Percentiles rank a stretch among this genome's conserved stretches.
phyloP scores from a whole-genome alignment of 2,113 vertebrate species.

The Archilochus colubris region DNA sequence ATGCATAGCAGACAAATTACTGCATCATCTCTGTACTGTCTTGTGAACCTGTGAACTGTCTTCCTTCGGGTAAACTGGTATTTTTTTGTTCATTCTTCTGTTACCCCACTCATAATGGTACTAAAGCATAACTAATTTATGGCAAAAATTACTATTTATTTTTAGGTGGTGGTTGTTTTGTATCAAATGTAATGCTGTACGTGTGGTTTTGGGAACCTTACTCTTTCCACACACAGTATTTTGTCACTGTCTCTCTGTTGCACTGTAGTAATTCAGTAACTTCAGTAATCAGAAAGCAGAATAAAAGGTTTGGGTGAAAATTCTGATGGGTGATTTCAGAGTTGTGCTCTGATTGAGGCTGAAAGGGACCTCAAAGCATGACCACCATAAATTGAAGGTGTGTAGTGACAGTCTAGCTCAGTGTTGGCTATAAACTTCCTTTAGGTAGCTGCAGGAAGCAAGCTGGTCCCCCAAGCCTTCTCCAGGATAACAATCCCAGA shows the following conservation, averaged over 20 bases:
- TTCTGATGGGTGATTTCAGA: neutral
- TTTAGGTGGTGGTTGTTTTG: neutral
- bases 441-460: neutral
- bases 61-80: neutral
- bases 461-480: rapidly evolving
- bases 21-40: neutral
- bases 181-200: neutral
- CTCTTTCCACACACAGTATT: neutral
- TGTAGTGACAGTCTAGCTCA: neutral
- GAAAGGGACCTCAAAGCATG: neutral
- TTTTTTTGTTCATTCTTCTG: neutral
- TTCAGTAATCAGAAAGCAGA: neutral
- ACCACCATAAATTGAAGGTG: neutral
- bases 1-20: neutral
- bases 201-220: neutral
- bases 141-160: neutral
- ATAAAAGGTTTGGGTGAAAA: neutral
- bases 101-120: neutral
- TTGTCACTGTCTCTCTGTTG: neutral
- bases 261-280: neutral
- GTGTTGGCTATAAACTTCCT: neutral
- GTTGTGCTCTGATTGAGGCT: neutral
- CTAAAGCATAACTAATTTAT: neutral
- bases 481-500: neutral
- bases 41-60: too few relatives aligned